phyloP scores from a whole-genome alignment of 2,888 invertebrate species.

The Gastracanthus pulcherrimus region DNA sequence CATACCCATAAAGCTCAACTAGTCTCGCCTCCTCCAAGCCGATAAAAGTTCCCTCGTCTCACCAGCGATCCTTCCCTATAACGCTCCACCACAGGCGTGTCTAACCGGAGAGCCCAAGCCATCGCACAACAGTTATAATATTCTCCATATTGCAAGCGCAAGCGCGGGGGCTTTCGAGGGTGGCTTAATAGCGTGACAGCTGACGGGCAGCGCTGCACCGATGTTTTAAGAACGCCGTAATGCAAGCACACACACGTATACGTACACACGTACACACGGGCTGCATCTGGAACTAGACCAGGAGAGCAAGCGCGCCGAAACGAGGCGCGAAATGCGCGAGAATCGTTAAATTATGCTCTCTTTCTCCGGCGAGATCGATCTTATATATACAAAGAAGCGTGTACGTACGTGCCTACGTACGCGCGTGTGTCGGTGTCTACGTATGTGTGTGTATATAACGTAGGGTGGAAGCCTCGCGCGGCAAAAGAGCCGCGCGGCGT shows the following conservation, averaged over 20 bases:
- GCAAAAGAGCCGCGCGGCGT: background rate
- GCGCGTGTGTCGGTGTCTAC: too few relatives aligned
- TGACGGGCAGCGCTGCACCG: slow-evolving; percentile 64
- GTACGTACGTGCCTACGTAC: too few relatives aligned
- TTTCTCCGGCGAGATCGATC: slow-evolving; percentile 6
- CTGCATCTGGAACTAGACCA: slow-evolving; percentile 52
- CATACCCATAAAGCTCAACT: too few relatives aligned
- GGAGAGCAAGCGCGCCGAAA: slow-evolving; percentile 55
- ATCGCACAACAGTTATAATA: too few relatives aligned
- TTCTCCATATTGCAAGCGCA: too few relatives aligned
- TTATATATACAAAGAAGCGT: slow-evolving; percentile 1
- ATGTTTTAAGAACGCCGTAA: slow-evolving; percentile 31
- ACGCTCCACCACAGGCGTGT: too few relatives aligned
- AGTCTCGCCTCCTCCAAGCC: too few relatives aligned
- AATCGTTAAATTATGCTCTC: slow-evolving; percentile 48
- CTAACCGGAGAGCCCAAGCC: too few relatives aligned
- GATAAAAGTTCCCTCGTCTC: too few relatives aligned
- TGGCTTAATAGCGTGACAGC: slow-evolving; percentile 67
- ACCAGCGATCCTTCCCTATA: too few relatives aligned
- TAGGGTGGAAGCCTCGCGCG: too few relatives aligned
- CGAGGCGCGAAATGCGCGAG: slow-evolving; percentile 50
- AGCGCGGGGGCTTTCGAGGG: background rate
- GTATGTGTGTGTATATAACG: background rate
- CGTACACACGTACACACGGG: background rate
- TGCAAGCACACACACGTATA: background rate